Conservation (phyloP, 2,113 vertebrate species). For the Crotalus viridis region DNA sequence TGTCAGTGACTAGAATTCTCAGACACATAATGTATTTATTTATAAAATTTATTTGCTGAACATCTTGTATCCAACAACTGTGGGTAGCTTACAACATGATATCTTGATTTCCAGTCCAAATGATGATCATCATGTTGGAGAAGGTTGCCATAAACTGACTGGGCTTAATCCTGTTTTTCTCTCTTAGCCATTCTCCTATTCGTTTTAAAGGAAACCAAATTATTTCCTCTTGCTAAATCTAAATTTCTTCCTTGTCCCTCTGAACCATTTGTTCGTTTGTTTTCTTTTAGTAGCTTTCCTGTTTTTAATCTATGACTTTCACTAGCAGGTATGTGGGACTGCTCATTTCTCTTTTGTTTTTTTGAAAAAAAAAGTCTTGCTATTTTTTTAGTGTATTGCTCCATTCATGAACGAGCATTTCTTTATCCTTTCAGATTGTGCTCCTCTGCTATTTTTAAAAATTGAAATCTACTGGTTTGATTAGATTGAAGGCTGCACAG, state of each 20-base stretch:
- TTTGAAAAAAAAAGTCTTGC: not conserved
- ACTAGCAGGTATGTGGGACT: not conserved
- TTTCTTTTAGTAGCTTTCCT: not conserved
- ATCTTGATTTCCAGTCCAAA: not conserved
- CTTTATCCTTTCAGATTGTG: not conserved
- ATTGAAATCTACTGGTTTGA: constrained; percentile 15
- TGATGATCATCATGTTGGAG: not conserved
- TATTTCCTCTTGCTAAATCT: not conserved
- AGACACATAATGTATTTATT: not conserved
- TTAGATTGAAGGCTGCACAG: constrained; percentile 5
- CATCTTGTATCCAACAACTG: not conserved
- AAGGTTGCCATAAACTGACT: not conserved
- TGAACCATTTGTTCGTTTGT: not conserved
- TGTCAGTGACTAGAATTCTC: not conserved
- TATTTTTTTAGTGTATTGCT: not conserved
- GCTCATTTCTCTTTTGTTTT: not conserved
- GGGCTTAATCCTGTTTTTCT: not conserved
- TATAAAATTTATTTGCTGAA: not conserved
- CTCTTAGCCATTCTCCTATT: not conserved
- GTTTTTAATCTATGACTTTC: not conserved
- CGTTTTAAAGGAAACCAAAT: not conserved
- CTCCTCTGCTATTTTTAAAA: not conserved
- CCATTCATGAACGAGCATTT: not conserved
- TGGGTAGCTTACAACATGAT: not conserved
- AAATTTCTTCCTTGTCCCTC: not conserved